Percentiles rank a stretch among this genome's conserved stretches.
These are phyloP conservation scores for Drosophila ustulata DNA, from an alignment of 2,888 invertebrate species.

Conservation along the genomic window DNA sequence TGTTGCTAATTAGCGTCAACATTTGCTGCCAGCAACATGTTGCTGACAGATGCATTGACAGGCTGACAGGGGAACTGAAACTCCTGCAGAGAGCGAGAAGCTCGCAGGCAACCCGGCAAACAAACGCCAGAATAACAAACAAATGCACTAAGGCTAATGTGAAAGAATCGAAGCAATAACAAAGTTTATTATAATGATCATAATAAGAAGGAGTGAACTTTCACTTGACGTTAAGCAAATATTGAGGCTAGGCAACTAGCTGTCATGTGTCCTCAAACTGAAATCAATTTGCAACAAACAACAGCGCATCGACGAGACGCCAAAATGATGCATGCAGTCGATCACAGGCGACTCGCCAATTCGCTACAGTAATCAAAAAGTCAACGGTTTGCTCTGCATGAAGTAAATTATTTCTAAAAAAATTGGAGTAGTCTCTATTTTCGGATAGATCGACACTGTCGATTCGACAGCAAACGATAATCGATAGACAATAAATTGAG, in stretches of 20 bases:
- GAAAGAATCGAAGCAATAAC: not conserved
- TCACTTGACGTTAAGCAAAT: conserved; percentile 73
- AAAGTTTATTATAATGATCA: not conserved
- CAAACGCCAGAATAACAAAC: conserved; percentile 23
- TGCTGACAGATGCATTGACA: conserved; percentile 70
- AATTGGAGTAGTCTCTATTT: too few species aligned
- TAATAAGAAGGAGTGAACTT: conserved; percentile 45
- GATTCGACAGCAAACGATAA: too few species aligned
- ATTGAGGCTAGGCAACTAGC: conserved; percentile 51
- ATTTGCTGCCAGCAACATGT: conserved; percentile 77
- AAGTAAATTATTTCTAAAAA: too few species aligned
- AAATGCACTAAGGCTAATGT: not conserved
- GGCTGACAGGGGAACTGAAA: conserved; percentile 7
- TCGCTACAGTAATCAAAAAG: too few species aligned
- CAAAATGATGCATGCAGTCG: conserved; percentile 1
- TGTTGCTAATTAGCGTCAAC: conserved; percentile 82
- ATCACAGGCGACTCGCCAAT: not conserved
- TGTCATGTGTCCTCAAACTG: conserved; percentile 68
- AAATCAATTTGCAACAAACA: conserved; percentile 66
- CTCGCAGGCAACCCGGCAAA: conserved; percentile 21
- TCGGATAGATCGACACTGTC: too few species aligned
- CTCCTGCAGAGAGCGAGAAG: not conserved
- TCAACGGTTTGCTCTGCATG: too few species aligned
- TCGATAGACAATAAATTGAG: too few species aligned
- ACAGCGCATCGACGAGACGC: conserved; percentile 8